phyloP scores from a whole-genome alignment of 2,797 vertebrate genomes.

The Sebastes minor region DNA sequence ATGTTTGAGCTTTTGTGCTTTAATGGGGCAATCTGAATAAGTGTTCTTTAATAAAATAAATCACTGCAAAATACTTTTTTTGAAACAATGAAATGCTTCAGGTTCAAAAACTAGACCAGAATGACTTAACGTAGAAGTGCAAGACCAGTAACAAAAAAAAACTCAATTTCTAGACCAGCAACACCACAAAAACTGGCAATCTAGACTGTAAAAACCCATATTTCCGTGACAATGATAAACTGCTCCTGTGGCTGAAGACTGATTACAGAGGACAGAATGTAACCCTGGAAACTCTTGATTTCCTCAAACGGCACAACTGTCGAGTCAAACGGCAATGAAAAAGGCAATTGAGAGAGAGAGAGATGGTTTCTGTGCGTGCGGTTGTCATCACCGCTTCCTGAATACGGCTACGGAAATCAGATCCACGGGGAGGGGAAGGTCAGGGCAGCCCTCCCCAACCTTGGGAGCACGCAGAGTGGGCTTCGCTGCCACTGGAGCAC shows the following conservation, averaged over 20 bases:
- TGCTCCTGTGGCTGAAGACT: not conserved
- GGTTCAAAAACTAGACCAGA: not conserved
- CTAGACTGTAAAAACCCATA: not conserved
- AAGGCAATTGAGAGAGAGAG: constrained; percentile 10
- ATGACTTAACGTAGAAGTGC: not conserved
- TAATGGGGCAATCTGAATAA: not conserved
- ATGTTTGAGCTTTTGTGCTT: not conserved
- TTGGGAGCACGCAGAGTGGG: not conserved
- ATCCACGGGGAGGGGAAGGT: constrained; percentile 33
- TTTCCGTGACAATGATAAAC: constrained; percentile 7
- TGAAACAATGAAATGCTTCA: not conserved
- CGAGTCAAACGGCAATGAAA: constrained; percentile 9
- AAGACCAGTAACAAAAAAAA: not conserved
- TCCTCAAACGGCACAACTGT: constrained; percentile 22
- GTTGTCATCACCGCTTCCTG: constrained; percentile 64
- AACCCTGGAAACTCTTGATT: constrained; percentile 37
- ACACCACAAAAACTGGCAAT: not conserved
- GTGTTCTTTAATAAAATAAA: not conserved
- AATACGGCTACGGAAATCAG: constrained; percentile 51
- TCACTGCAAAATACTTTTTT: not conserved
- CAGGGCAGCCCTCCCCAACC: constrained; percentile 22
- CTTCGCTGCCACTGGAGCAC: constrained; percentile 1
- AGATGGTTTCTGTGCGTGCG: constrained; percentile 39
- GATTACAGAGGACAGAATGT: not conserved
- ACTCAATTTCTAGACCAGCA: not conserved